Base-by-base conservation (phyloP, 2,113 vertebrate species). In the Phyllostomus hastatus region DNA sequence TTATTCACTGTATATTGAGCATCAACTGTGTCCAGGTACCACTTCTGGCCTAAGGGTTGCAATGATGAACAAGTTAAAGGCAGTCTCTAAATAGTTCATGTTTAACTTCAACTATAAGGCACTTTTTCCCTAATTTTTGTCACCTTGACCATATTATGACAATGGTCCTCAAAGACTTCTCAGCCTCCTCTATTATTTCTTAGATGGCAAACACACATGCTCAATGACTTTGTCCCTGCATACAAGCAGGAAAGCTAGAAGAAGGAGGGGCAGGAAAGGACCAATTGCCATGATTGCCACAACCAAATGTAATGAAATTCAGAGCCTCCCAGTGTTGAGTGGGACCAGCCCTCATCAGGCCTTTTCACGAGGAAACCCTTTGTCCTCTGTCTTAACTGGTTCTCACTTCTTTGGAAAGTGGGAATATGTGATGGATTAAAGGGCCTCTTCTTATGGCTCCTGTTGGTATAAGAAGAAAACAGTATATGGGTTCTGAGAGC, bases 391-490 rank as follows among this genome's bases (percentile, higher is more conserved):
- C 59, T 24, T 48, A 75, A 24, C 28, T 61, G 10, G 54, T 28
- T 33, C 43, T 89, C 46, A 28, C 31, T 24, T 85, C 52, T 93
- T 35, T 1, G 2, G 31, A n/a, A 43, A 38, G 24, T 26, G 64
- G 26, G 31, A 76, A 26, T 66, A 7, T 9, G 2, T 1, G 31
- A 41, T n/a, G 33, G 57, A 61, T 82, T 94, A n/a, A 46, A 88
- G 61, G 6, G 14, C 9, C 33, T 94, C 84, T 52, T 93, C 61
- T 67, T 80, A 2, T 0, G 50, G 28, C n/a, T 81, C 90, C 66
- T 78, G 38, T 22, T 79, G 33, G 35, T 31, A 5, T 75, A n/a
- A 95, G 69, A 54, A 41, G 70, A 87, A 93, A 95, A 67, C 48
- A 85, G 11, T 78, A 28, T 31, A 41, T 4, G 14, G 16, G 41